These are phyloP conservation scores for Hipposideros armiger DNA, from an alignment of 2,113 vertebrate genomes.

Conservation along the genomic window DNA sequence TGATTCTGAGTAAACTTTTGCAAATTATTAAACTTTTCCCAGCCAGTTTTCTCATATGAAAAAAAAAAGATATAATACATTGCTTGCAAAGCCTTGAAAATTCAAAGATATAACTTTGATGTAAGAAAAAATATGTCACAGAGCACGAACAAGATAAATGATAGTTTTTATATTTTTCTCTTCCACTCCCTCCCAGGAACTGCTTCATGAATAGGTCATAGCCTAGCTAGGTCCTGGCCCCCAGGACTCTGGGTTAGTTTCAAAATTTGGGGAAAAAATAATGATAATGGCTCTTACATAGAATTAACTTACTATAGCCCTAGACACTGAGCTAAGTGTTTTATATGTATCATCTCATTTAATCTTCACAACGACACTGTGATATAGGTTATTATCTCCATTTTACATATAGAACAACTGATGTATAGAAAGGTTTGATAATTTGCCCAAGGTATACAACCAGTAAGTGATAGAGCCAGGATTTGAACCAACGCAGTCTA, in stretches of 20 bases:
- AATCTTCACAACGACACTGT: background rate
- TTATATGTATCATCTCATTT: slow-evolving; percentile 29
- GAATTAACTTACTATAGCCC: background rate
- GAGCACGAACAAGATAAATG: background rate
- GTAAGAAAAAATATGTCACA: slow-evolving; percentile 7
- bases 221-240: background rate
- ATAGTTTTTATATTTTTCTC: background rate
- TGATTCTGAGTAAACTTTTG: background rate
- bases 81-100: background rate
- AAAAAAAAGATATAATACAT: background rate
- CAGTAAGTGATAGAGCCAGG: background rate
- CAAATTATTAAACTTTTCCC: background rate
- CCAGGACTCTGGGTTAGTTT: background rate
- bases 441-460: background rate
- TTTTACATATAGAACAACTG: background rate
- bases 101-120: background rate
- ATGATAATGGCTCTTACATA: background rate
- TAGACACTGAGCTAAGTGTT: background rate
- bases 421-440: background rate
- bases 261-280: background rate
- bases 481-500: slow-evolving; percentile 12
- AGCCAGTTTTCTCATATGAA: background rate
- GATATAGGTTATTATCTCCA: background rate
- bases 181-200: background rate
- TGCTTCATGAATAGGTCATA: background rate